Evolutionary conservation across 2,888 invertebrate genomes (phyloP).

Genomic region (Lasiommata megera): DNA sequence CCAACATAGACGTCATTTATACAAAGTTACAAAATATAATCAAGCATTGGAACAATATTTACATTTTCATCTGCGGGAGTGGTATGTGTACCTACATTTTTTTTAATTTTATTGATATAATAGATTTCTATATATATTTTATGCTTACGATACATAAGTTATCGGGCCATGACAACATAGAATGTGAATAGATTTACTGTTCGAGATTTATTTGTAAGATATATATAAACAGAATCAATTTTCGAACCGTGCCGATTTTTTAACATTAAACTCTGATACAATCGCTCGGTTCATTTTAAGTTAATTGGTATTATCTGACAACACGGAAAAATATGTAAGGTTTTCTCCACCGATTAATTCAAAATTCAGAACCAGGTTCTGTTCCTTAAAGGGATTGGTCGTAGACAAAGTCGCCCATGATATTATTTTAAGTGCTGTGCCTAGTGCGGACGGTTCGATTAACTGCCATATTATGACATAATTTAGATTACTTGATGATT

Average conservation of each 20-base stretch:
- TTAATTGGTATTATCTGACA: conserved; percentile 21
- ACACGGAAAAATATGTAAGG: conserved; percentile 40
- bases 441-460: conserved; percentile 76
- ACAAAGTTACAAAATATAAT: conserved; percentile 63
- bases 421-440: conserved; percentile 56
- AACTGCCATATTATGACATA: conserved; percentile 82
- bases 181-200: conserved; percentile 55
- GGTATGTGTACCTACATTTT: conserved; percentile 64
- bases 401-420: conserved; percentile 56
- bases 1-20: conserved; percentile 63
- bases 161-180: conserved; percentile 73
- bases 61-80: conserved; percentile 70
- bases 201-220: conserved; percentile 64
- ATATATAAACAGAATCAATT: conserved; percentile 21
- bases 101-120: conserved; percentile 56
- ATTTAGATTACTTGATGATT: conserved; percentile 69
- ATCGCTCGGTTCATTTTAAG: conserved; percentile 14
- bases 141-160: conserved; percentile 66
- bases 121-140: conserved; percentile 60
- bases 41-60: conserved; percentile 63
- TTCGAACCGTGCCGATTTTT: conserved; percentile 29
- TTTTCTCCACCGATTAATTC: conserved; percentile 73
- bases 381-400: conserved; percentile 52
- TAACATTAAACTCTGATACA: conserved; percentile 10
- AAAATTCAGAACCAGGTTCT: conserved; percentile 72